Evolutionary conservation across 1,140 invertebrate species (phyloP).

Genomic region (Tetragonula clypearis): DNA sequence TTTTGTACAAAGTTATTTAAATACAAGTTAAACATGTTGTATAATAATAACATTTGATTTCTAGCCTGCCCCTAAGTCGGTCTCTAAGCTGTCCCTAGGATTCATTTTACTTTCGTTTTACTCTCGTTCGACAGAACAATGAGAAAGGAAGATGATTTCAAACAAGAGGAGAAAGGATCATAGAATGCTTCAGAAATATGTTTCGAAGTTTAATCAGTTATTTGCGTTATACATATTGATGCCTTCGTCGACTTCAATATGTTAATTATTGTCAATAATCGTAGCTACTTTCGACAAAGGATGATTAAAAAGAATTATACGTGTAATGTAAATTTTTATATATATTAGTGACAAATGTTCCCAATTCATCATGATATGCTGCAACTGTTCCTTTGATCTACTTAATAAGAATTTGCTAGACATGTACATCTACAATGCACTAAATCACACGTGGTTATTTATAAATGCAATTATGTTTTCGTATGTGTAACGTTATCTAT

Average conservation of each 20-base stretch:
- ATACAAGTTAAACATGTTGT: slow-evolving; percentile 15
- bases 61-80: background rate
- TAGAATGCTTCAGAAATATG: slow-evolving; percentile 17
- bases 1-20: slow-evolving; percentile 54
- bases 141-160: background rate
- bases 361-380: slow-evolving; percentile 74
- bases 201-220: slow-evolving; percentile 51
- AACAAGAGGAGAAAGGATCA: slow-evolving; percentile 35
- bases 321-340: slow-evolving; percentile 66
- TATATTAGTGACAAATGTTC: slow-evolving; percentile 75
- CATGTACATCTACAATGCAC: slow-evolving; percentile 72
- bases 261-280: slow-evolving; percentile 64
- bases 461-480: slow-evolving; percentile 71
- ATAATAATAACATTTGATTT: background rate
- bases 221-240: slow-evolving; percentile 59
- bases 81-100: background rate
- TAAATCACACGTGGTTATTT: slow-evolving; percentile 74
- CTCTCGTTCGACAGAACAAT: background rate
- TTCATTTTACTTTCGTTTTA: background rate
- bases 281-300: slow-evolving; percentile 58
- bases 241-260: slow-evolving; percentile 50
- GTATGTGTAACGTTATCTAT: slow-evolving; percentile 75
- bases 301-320: slow-evolving; percentile 69
- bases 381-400: slow-evolving; percentile 57
- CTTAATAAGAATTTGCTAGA: slow-evolving; percentile 70